A percentile compares a stretch with the other conserved stretches of the same genome.
Conservation (phyloP, 2,888 invertebrate species). For the Oscheius sp. region DNA sequence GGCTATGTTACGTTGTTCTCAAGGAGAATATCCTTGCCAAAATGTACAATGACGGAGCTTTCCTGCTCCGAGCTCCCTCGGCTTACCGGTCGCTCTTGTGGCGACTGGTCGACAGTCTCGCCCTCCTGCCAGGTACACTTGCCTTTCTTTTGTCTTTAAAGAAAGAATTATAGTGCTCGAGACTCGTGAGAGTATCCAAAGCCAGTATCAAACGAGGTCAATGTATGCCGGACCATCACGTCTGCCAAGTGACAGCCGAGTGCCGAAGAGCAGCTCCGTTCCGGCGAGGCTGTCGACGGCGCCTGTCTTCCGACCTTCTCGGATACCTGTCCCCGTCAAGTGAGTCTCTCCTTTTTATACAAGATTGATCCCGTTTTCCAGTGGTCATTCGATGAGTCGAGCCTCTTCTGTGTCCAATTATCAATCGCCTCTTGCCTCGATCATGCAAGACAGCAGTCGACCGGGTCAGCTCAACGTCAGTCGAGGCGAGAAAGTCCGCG, state of each 20-base stretch:
- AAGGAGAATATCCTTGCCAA: conserved; percentile 82
- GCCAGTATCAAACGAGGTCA: conserved; percentile 34
- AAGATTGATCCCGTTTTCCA: background rate
- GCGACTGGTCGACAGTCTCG: conserved; percentile 83
- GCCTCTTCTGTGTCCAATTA: conserved; percentile 16
- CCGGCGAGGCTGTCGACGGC: conserved; percentile 62
- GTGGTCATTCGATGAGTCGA: conserved; percentile 23
- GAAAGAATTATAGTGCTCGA: conserved; percentile 23
- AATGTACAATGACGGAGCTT: conserved; percentile 82
- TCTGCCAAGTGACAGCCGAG: conserved; percentile 67
- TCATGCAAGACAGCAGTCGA: conserved; percentile 15
- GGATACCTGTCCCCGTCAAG: conserved; percentile 49
- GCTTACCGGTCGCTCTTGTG: conserved; percentile 80
- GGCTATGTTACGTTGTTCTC: conserved; percentile 87
- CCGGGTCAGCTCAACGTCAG: conserved; percentile 36
- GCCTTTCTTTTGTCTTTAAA: background rate
- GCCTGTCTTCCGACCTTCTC: conserved; percentile 37
- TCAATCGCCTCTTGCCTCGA: conserved; percentile 27
- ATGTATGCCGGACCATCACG: conserved; percentile 47
- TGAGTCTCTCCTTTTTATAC: background rate
- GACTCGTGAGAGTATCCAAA: conserved; percentile 10
- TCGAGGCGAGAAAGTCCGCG: conserved; percentile 59
- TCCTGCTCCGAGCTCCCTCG: conserved; percentile 80
- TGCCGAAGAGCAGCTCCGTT: conserved; percentile 72
- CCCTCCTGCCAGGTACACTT: conserved; percentile 80